Conservation (phyloP, 2,113 vertebrate species). For the Sander lucioperca region DNA sequence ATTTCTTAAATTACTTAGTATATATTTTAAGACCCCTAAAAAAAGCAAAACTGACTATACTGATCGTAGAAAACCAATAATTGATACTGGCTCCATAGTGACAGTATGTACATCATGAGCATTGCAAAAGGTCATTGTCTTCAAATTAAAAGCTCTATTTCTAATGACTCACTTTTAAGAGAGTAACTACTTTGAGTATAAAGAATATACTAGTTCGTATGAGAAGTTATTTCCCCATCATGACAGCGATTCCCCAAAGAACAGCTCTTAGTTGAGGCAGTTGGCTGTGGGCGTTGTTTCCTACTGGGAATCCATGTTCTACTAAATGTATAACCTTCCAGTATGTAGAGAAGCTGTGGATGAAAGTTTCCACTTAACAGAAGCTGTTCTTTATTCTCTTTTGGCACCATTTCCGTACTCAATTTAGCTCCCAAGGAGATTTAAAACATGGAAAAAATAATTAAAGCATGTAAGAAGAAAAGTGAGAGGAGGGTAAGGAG, state of each 20-base stretch:
- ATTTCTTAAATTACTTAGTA: no score
- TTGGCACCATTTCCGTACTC: background rate
- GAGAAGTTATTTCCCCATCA: background rate
- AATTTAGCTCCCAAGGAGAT: constrained; percentile 14
- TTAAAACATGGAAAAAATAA: constrained; percentile 12
- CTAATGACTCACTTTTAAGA: background rate
- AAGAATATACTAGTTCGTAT: background rate
- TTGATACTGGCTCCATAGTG: background rate
- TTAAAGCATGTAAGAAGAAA: constrained; percentile 1
- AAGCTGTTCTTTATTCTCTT: constrained; percentile 5
- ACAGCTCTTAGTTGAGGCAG: background rate
- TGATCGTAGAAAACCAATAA: no score
- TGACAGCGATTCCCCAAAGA: background rate
- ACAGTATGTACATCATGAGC: background rate
- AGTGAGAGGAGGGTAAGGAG: background rate
- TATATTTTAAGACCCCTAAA: no score
- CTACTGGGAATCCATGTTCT: constrained; percentile 35
- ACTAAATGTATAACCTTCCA: background rate
- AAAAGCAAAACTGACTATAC: no score
- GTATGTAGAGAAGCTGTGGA: constrained; percentile 12
- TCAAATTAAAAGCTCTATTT: background rate
- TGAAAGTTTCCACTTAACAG: constrained; percentile 26
- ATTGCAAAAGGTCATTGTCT: background rate
- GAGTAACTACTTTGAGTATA: background rate
- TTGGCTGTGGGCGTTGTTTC: constrained; percentile 8